Evolutionary conservation across 2,888 invertebrate genomes (phyloP).

Genomic region (Cosmia pyralina): DNA sequence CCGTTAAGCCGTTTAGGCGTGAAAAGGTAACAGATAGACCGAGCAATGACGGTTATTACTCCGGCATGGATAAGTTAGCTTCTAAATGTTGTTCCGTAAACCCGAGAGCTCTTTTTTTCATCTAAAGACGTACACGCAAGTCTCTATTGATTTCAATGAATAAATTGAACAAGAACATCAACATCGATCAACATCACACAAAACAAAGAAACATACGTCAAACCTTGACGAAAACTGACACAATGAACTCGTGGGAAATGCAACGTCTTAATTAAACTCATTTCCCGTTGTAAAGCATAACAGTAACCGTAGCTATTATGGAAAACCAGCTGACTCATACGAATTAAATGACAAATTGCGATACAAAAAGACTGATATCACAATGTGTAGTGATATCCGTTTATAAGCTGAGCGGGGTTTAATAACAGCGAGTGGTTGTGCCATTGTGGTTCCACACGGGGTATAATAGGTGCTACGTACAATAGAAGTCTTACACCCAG

Average conservation of each 20-base stretch:
- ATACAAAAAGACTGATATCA: conserved; percentile 64
- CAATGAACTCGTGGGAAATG: conserved; percentile 65
- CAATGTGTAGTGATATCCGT: conserved; percentile 75
- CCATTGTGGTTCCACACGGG: conserved; percentile 55
- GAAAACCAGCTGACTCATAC: conserved; percentile 59
- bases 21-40: not conserved
- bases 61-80: not conserved
- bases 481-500: conserved; percentile 36
- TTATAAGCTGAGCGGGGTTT: conserved; percentile 56
- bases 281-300: conserved; percentile 60
- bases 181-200: conserved; percentile 31
- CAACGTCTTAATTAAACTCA: conserved; percentile 55
- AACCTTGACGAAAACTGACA: conserved; percentile 55
- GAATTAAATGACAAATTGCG: conserved; percentile 55
- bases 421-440: conserved; percentile 59
- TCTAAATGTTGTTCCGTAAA: not conserved
- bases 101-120: not conserved
- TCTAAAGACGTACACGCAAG: conserved; percentile 1
- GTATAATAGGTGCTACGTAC: conserved; percentile 38
- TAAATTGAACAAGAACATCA: conserved; percentile 20
- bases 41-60: not conserved
- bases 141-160: conserved; percentile 30
- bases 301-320: conserved; percentile 44
- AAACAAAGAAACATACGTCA: conserved; percentile 42
- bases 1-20: too few species aligned